Base-by-base conservation (phyloP, 2,888 invertebrate species). In the Sisyra terminalis region DNA sequence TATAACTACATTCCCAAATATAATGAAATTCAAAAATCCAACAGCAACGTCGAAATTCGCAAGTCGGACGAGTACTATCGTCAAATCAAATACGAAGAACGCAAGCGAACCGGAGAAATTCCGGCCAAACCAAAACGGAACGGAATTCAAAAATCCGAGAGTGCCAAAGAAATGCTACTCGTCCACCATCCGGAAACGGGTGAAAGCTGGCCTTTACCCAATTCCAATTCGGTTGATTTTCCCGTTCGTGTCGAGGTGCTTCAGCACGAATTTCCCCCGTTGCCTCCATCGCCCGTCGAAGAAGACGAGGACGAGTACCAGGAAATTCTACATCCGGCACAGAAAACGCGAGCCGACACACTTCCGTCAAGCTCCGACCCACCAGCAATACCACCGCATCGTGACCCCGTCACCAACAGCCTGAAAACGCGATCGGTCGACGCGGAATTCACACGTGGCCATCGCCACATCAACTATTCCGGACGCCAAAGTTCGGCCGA, bases 401-500 rank as follows among this genome's bases (percentile, higher is more conserved):
- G 75, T 30, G 72, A 73, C 55, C 58, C 57, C 11, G 71, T 73
- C 29, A 59, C 64, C 6, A 78, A 75, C 55, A 83, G 84, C 48
- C 69, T 87, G 47, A 86, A 85, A 60, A 85, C 86, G 49, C 73
- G 86, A 53, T 86, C 86, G 6, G 86, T 87, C 78, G 86, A 87
- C 57, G 81, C 81, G 3, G 79, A 39, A 9, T 45, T 44, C n/a
- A 50, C 52, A 39, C 46, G 59, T 42, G 54, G 53, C 30, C 46
- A 58, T 43, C 54, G 53, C 29, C 57, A 57, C 45, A 46, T 55
- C 47, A 70, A 69, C 59, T 60, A 64, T 51, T 66, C 74, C 54
- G 66, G 70, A 61, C 59, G 69, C 57, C 57, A 64, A 60, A 65
- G 74, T 51, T 68, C 73, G n/a, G 65, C 74, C 18, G 81, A 82